phyloP scores from a whole-genome alignment of 2,888 invertebrate genomes.

The Acanthococcus lagerstroemiae region DNA sequence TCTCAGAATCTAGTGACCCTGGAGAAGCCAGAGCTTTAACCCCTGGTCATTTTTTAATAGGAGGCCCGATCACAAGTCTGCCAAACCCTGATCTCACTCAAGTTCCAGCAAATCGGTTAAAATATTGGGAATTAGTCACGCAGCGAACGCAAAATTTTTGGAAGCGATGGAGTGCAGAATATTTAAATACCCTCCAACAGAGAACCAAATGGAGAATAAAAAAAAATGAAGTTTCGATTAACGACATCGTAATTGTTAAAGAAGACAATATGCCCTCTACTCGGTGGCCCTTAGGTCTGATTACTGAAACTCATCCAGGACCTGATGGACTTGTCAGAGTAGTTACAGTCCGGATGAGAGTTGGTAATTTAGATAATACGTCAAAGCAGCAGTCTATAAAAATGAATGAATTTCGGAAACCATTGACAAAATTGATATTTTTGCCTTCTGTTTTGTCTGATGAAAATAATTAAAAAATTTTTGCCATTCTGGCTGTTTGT shows the following conservation, averaged over 20 bases:
- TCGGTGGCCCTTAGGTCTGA: not conserved
- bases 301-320: not conserved
- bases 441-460: too few relatives aligned
- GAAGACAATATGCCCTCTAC: not conserved
- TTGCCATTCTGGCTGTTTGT: too few relatives aligned
- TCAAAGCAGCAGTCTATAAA: too few relatives aligned
- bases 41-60: slow-evolving; percentile 38
- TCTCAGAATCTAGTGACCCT: not conserved
- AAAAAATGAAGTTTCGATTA: not conserved
- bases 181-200: not conserved
- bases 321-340: not conserved
- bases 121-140: not conserved
- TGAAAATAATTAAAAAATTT: too few relatives aligned
- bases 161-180: not conserved
- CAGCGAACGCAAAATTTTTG: not conserved
- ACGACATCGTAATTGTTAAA: not conserved
- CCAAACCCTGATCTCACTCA: slow-evolving; percentile 36
- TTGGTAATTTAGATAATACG: too few relatives aligned
- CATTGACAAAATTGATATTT: not conserved
- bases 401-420: not conserved
- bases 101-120: slow-evolving; percentile 3
- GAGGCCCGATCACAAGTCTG: slow-evolving; percentile 35
- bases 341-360: not conserved
- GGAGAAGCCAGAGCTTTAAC: not conserved
- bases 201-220: slow-evolving; percentile 21